Percentiles rank a stretch among this genome's conserved stretches.
Conservation (phyloP, 23 tunicate genomes). For the Ciona savignyi region DNA sequence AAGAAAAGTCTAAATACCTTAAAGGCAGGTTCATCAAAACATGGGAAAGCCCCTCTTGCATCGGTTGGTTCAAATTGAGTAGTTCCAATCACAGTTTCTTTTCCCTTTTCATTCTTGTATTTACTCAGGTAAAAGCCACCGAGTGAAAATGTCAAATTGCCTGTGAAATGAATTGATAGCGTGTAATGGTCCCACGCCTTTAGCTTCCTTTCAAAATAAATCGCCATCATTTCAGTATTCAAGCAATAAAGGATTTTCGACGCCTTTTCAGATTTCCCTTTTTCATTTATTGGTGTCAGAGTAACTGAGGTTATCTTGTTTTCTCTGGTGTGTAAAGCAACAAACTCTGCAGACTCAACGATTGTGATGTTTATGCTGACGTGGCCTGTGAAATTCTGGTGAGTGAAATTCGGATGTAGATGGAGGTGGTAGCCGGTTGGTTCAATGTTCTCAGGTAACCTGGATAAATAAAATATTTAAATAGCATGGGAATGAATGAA, state of each 20-base stretch:
- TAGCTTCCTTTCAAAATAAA: conserved; percentile 16
- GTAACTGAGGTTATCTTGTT: conserved; percentile 6
- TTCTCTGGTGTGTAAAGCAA: conserved; percentile 44
- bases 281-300: not conserved
- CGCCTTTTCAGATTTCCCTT: not conserved
- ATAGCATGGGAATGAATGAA: not conserved
- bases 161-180: conserved; percentile 36
- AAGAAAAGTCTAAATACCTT: conserved; percentile 26
- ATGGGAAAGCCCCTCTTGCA: conserved; percentile 93
- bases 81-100: conserved; percentile 55
- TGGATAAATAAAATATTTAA: conserved; percentile 13
- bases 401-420: conserved; percentile 65
- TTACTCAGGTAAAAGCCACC: conserved; percentile 80
- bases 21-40: conserved; percentile 90
- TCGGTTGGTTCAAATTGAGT: conserved; percentile 77
- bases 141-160: conserved; percentile 42
- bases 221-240: conserved; percentile 41
- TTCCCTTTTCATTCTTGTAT: conserved; percentile 43
- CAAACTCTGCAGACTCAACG: conserved; percentile 7
- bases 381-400: conserved; percentile 17
- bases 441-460: conserved; percentile 31
- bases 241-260: conserved; percentile 13
- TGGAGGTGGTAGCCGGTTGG: conserved; percentile 46
- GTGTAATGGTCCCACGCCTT: conserved; percentile 16
- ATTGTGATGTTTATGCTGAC: conserved; percentile 31